A percentile compares a stretch with the other conserved stretches of the same genome.
These are phyloP conservation scores for Melangyna quadrimaculata DNA, from an alignment of 2,888 invertebrate genomes.

Conservation along the genomic window DNA sequence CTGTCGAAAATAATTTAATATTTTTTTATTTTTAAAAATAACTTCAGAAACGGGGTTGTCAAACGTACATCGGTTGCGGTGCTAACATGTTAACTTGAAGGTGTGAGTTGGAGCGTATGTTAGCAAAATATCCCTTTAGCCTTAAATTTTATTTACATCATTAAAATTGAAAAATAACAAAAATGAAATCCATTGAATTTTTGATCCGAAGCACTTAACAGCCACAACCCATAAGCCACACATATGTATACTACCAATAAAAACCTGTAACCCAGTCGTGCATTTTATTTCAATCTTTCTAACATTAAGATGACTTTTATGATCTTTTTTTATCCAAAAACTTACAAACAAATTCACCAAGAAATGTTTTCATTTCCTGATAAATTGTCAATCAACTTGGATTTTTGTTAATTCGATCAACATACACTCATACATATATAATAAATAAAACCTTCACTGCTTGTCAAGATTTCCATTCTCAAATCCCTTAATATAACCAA, in stretches of 20 bases:
- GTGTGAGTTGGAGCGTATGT: too few species aligned
- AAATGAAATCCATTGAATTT: too few species aligned
- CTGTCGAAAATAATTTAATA: too few species aligned
- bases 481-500: neutral
- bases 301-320: neutral
- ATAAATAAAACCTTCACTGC: neutral
- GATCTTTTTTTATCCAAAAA: neutral
- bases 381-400: conserved; percentile 8
- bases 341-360: neutral
- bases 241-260: neutral
- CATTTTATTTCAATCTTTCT: neutral
- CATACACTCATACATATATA: neutral
- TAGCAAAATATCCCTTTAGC: too few species aligned
- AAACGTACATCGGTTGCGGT: too few species aligned
- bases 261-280: neutral
- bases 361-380: neutral
- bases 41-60: too few species aligned
- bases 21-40: neutral
- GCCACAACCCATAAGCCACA: neutral
- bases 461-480: neutral
- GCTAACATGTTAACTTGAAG: too few species aligned
- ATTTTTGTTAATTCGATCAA: neutral
- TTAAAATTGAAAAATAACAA: too few species aligned
- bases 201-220: neutral
- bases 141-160: too few species aligned